These are phyloP conservation scores for Vulpes ferrilata DNA, from an alignment of 2,113 vertebrate species.

Conservation along the genomic window DNA sequence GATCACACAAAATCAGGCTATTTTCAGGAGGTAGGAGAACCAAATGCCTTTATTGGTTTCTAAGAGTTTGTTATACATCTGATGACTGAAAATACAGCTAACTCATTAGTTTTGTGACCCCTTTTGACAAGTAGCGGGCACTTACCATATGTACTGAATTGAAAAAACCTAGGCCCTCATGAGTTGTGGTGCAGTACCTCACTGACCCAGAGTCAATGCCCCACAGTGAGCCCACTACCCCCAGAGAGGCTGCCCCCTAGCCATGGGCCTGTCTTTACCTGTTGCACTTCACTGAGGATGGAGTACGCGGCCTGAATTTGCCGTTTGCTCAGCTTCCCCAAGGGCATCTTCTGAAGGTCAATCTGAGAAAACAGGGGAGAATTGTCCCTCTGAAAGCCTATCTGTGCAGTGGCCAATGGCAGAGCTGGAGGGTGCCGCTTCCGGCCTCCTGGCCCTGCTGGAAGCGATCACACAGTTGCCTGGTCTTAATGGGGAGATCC, in stretches of 20 bases:
- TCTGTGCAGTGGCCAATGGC: accelerated
- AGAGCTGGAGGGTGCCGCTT: accelerated
- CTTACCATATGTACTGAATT: background rate
- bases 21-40: background rate
- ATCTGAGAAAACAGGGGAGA: constrained; percentile 89
- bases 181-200: background rate
- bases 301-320: constrained; percentile 99
- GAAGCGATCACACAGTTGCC: too few relatives aligned
- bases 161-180: background rate
- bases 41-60: background rate
- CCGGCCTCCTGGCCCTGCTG: background rate
- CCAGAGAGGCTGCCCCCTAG: too few relatives aligned
- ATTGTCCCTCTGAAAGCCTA: background rate
- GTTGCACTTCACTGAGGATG: constrained; percentile 96
- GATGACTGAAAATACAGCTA: background rate
- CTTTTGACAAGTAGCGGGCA: background rate
- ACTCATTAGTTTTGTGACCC: background rate
- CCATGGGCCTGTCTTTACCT: constrained; percentile 83
- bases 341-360: constrained; percentile 99
- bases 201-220: too few relatives aligned
- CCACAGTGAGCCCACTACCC: too few relatives aligned
- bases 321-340: constrained; percentile 97
- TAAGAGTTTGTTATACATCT: background rate
- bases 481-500: too few relatives aligned
- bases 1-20: background rate